phyloP scores from a whole-genome alignment of 30 jellyfish, hydroid and myxozoan genomes.

The Pelagia noctiluca region DNA sequence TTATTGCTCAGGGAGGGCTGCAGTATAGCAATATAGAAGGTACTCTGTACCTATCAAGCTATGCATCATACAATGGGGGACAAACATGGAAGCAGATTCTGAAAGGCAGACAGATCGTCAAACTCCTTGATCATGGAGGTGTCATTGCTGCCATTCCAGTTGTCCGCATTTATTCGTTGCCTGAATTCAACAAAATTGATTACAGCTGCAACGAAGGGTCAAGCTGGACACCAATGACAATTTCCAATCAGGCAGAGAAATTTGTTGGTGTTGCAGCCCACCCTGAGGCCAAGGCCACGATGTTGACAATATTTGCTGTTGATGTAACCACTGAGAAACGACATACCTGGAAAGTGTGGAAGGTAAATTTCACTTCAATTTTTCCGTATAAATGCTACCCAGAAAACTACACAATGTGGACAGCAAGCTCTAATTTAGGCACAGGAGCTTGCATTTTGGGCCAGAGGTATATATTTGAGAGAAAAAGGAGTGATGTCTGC shows the following conservation, averaged over 20 bases:
- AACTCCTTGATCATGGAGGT: conserved; percentile 87
- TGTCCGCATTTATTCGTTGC: conserved; percentile 30
- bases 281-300: conserved; percentile 71
- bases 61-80: conserved; percentile 86
- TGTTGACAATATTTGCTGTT: conserved; percentile 76
- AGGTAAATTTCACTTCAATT: conserved; percentile 63
- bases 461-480: conserved; percentile 39
- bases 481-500: conserved; percentile 34
- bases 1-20: conserved; percentile 86
- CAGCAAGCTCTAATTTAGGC: conserved; percentile 50
- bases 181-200: conserved; percentile 40
- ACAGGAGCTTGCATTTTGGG: conserved; percentile 65
- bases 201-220: conserved; percentile 75
- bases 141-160: conserved; percentile 80
- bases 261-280: conserved; percentile 90
- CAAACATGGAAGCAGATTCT: conserved; percentile 74
- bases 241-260: conserved; percentile 49
- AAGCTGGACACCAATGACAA: conserved; percentile 69
- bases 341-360: conserved; percentile 86
- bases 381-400: conserved; percentile 48
- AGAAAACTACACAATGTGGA: conserved; percentile 67
- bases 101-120: conserved; percentile 71
- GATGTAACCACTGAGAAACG: conserved; percentile 27
- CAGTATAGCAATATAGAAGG: background rate
- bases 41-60: conserved; percentile 8